Conservation (phyloP, 2,888 invertebrate species). For the Drosophila anomalata region DNA sequence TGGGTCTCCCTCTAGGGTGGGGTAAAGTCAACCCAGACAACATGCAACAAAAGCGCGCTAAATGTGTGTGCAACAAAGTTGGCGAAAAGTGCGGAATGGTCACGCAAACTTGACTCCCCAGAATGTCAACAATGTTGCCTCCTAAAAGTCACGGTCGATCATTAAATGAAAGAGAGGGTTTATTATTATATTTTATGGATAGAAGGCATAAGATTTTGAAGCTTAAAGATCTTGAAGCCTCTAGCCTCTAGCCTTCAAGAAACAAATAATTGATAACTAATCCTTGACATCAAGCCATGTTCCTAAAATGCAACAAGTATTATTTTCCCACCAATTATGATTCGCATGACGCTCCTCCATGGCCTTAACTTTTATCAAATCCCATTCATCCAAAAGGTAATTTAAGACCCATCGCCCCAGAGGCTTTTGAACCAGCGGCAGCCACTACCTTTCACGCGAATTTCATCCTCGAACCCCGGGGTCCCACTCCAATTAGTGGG, state of each 20-base stretch:
- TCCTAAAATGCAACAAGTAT: not conserved
- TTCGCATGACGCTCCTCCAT: not conserved
- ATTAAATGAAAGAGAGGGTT: not conserved
- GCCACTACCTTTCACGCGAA: constrained; percentile 8
- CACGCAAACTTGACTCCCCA: constrained; percentile 29
- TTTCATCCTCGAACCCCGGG: not conserved
- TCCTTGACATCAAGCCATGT: not conserved
- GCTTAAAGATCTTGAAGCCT: not conserved
- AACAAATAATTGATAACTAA: not conserved
- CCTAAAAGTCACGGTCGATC: not conserved
- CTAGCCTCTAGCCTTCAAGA: not conserved
- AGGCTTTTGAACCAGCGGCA: constrained; percentile 8
- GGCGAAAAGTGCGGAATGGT: constrained; percentile 30
- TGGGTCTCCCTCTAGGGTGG: constrained; percentile 5
- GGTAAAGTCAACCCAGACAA: constrained; percentile 15
- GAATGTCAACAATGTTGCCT: constrained; percentile 23
- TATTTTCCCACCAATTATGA: not conserved
- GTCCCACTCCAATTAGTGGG: constrained; percentile 22
- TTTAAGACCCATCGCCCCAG: not conserved
- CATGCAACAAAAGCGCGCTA: constrained; percentile 11
- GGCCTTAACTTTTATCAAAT: constrained; percentile 1
- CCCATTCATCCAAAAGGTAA: not conserved
- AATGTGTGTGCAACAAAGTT: constrained; percentile 31
- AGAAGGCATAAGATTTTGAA: too few relatives aligned
- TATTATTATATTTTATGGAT: not conserved